Conservation (phyloP, 2,113 vertebrate species). For the Saimiri boliviensis region DNA sequence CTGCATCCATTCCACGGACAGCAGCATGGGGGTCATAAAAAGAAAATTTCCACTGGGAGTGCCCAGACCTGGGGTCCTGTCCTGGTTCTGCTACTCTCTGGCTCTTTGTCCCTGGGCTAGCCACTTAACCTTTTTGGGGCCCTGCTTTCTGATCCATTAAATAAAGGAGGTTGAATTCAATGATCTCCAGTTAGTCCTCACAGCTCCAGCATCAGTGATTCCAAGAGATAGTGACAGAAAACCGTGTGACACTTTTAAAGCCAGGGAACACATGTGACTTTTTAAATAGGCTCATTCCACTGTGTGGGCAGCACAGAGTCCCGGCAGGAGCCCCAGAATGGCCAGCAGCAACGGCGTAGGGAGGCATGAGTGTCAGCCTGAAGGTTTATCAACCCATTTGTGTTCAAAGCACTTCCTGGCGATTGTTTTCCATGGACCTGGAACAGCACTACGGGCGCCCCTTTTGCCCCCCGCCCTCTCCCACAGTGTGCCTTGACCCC, state of each 20-base stretch:
- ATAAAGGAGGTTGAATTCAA: neutral
- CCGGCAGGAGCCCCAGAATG: neutral
- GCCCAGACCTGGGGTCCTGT: neutral
- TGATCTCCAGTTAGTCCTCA: neutral
- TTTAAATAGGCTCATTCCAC: conserved; percentile 14
- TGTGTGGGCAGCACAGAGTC: neutral
- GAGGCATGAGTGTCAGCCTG: neutral
- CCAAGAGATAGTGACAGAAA: neutral
- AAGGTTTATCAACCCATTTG: neutral
- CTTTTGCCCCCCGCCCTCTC: accelerated
- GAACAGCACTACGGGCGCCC: accelerated
- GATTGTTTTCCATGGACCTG: neutral
- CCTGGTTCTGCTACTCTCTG: conserved; percentile 41
- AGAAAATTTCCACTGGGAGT: neutral
- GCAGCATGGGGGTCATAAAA: neutral
- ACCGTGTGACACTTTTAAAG: conserved; percentile 34
- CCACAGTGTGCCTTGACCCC: accelerated
- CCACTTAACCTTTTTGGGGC: neutral
- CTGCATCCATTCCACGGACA: neutral
- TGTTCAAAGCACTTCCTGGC: neutral
- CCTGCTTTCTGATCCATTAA: neutral
- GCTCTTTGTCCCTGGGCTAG: neutral
- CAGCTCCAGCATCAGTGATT: neutral
- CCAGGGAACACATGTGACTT: neutral
- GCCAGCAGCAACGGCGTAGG: neutral